Evolutionary conservation across 2,797 vertebrate genomes (phyloP).

Genomic region (Scyliorhinus canicula): DNA sequence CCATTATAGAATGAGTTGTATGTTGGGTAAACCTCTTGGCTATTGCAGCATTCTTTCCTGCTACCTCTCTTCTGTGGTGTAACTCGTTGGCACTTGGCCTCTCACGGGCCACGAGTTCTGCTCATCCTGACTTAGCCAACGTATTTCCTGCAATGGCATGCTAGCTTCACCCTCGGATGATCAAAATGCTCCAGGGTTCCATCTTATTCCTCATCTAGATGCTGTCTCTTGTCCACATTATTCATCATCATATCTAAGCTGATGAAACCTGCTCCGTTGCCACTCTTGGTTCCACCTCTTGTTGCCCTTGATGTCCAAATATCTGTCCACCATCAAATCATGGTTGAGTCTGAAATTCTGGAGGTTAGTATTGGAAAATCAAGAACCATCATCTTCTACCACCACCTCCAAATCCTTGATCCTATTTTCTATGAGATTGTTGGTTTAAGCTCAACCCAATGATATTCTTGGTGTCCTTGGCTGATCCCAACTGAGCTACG

Average conservation of each 20-base stretch:
- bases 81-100: too few species aligned
- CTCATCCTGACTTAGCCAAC: neutral
- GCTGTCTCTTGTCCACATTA: neutral
- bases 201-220: neutral
- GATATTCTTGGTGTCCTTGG: neutral
- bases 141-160: too few species aligned
- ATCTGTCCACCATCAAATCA: neutral
- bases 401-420: neutral
- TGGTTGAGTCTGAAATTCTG: neutral
- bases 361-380: neutral
- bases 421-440: neutral
- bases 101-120: neutral
- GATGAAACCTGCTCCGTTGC: neutral
- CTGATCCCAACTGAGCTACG: neutral
- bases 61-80: neutral
- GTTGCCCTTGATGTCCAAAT: neutral
- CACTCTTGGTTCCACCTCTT: neutral
- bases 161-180: too few species aligned
- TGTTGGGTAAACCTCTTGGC: neutral
- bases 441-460: neutral
- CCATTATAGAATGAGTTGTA: neutral
- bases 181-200: too few species aligned
- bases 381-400: neutral
- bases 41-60: neutral
- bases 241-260: neutral